Evolutionary conservation across 2,113 vertebrate species (phyloP).

Genomic region (Danionella cerebrum): DNA sequence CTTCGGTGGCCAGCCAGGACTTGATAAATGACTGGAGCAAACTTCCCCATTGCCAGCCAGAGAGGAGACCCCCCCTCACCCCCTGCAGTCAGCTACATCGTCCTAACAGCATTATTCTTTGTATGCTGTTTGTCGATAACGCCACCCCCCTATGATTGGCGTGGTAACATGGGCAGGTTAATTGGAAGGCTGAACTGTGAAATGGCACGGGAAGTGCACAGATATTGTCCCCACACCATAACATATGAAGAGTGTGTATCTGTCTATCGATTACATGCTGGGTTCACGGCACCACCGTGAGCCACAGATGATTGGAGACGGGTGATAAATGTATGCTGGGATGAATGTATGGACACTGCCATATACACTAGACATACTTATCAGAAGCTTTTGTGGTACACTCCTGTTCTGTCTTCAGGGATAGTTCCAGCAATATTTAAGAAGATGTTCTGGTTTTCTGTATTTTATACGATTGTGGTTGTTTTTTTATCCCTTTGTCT

Average conservation of each 20-base stretch:
- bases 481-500: no score
- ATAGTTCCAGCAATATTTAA: not conserved
- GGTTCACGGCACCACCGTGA: constrained; percentile 56
- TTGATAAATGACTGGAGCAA: constrained; percentile 74
- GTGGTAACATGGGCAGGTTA: constrained; percentile 70
- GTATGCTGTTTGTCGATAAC: constrained; percentile 70
- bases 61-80: constrained; percentile 48
- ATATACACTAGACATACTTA: not conserved
- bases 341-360: constrained; percentile 47
- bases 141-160: constrained; percentile 62
- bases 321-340: constrained; percentile 64
- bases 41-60: constrained; percentile 60
- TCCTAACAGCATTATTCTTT: constrained; percentile 73
- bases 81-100: constrained; percentile 65
- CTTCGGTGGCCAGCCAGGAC: constrained; percentile 64
- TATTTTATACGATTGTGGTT: no score
- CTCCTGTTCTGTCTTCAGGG: not conserved
- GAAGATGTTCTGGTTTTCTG: no score
- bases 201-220: constrained; percentile 68
- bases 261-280: constrained; percentile 68
- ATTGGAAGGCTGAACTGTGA: constrained; percentile 76
- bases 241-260: constrained; percentile 66
- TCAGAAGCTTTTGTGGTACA: not conserved
- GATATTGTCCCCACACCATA: constrained; percentile 68
- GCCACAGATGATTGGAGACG: constrained; percentile 68